Conservation (phyloP, 2,113 vertebrate species). For the Connochaetes taurinus region DNA sequence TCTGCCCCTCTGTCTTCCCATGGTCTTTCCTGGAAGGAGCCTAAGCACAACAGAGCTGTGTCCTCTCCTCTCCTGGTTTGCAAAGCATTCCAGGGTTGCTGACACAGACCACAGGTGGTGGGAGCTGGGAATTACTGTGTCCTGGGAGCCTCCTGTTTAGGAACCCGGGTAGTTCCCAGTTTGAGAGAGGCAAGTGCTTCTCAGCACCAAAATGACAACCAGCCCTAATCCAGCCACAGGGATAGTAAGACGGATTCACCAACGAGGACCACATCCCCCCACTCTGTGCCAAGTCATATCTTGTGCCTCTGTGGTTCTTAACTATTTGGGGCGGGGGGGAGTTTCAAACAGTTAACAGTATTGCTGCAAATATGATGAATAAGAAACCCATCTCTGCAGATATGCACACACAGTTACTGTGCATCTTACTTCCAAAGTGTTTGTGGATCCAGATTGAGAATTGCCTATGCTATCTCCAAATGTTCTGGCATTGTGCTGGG, state of each 20-base stretch:
- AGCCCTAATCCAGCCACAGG: background rate
- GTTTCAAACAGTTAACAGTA: background rate
- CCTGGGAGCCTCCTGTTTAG: background rate
- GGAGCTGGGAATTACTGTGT: background rate
- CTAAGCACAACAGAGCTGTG: background rate
- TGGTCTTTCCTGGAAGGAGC: background rate
- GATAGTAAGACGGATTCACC: background rate
- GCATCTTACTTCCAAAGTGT: background rate
- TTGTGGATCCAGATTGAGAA: background rate
- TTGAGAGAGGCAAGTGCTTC: background rate
- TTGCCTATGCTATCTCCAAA: background rate
- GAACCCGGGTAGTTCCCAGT: background rate
- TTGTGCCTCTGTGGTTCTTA: background rate
- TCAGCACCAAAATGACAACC: background rate
- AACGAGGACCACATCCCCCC: rapidly evolving
- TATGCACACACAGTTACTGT: background rate
- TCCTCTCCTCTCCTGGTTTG: background rate
- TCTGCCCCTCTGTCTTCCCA: background rate
- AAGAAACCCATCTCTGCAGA: background rate
- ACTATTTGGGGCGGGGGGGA: rapidly evolving
- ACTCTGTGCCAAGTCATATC: too few species aligned
- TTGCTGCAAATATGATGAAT: background rate
- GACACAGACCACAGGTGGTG: background rate
- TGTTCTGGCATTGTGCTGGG: background rate
- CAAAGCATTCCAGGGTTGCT: background rate